These are phyloP conservation scores for Salpingus planirostris DNA, from an alignment of 2,888 invertebrate species.

Conservation along the genomic window DNA sequence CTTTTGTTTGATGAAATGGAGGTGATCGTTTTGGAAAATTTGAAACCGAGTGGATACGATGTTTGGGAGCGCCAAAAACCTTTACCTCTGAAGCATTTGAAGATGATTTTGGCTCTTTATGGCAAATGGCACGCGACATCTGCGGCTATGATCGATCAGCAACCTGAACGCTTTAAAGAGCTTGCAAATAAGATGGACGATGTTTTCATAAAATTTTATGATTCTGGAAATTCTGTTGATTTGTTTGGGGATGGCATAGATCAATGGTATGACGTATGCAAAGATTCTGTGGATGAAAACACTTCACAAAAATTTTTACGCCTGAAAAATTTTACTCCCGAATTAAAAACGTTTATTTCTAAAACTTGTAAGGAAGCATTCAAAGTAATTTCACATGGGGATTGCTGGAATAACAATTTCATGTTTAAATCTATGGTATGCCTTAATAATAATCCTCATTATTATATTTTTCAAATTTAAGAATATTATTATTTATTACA, in stretches of 20 bases:
- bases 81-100: constrained; percentile 15
- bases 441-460: no score
- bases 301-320: no score
- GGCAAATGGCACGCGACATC: neutral
- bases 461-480: no score
- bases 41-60: constrained; percentile 19
- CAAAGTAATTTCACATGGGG: constrained; percentile 14
- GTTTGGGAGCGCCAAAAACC: constrained; percentile 19
- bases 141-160: neutral
- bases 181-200: neutral
- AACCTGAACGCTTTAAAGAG: neutral
- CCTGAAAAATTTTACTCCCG: no score
- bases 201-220: no score
- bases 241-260: no score
- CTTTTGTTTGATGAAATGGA: constrained; percentile 7
- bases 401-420: constrained; percentile 15
- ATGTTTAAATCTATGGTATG: constrained; percentile 7
- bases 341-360: no score
- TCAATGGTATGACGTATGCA: no score
- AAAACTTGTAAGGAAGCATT: no score
- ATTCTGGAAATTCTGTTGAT: no score
- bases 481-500: neutral
- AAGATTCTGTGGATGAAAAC: no score
- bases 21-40: constrained; percentile 24
- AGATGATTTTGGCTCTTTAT: neutral